A percentile compares a stretch with the other conserved stretches of the same genome.
Evolutionary conservation across 2,888 invertebrate genomes (phyloP).

Genomic region (Caenorhabditis sp.): DNA sequence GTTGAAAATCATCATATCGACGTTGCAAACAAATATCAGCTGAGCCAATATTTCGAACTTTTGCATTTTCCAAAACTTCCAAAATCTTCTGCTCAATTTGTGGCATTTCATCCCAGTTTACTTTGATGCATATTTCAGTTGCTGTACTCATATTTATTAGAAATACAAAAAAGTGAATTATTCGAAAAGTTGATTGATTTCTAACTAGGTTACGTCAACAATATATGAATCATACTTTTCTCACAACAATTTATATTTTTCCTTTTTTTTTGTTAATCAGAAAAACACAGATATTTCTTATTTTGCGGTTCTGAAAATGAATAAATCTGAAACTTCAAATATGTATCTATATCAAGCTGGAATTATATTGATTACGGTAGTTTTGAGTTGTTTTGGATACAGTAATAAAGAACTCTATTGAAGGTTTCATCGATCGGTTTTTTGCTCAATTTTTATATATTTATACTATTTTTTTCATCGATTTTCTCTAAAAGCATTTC

Average conservation of each 20-base stretch:
- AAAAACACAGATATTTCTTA: too few species aligned
- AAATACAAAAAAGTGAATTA: too few species aligned
- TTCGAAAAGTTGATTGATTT: too few species aligned
- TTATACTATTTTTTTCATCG: neutral
- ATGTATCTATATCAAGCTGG: neutral
- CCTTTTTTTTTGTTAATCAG: too few species aligned
- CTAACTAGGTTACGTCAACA: too few species aligned
- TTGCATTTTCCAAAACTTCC: neutral
- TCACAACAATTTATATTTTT: too few species aligned
- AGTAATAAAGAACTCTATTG: neutral
- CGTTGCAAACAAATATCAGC: neutral
- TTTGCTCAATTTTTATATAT: constrained; percentile 1
- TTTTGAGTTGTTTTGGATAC: neutral
- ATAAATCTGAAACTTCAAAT: neutral
- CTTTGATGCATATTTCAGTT: neutral
- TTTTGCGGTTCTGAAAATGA: too few species aligned
- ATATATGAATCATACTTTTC: too few species aligned
- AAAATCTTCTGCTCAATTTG: neutral
- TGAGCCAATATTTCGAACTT: neutral
- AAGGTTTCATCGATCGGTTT: constrained; percentile 3
- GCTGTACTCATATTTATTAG: neutral
- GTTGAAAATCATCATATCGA: neutral
- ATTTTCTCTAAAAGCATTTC: neutral
- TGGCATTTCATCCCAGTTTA: neutral
- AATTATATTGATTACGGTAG: neutral